Evolutionary conservation across 2,113 vertebrate species (phyloP).

Genomic region (Bujurquina vittata): DNA sequence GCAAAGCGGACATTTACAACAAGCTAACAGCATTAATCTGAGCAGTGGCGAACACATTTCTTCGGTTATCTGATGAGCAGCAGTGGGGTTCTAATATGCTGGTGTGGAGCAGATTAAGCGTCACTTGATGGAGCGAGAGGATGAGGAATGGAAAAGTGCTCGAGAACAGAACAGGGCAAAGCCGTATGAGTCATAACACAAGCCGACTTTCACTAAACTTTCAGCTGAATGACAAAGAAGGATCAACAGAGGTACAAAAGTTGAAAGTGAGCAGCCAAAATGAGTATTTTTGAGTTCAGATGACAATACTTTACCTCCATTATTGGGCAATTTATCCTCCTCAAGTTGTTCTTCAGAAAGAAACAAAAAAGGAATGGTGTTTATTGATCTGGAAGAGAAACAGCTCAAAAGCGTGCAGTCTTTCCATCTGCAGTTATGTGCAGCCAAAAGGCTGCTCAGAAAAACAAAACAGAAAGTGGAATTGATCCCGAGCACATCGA

Average conservation of each 20-base stretch:
- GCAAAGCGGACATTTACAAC: conserved; percentile 13
- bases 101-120: conserved; percentile 46
- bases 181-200: conserved; percentile 67
- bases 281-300: conserved; percentile 41
- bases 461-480: conserved; percentile 35
- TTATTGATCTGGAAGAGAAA: conserved; percentile 67
- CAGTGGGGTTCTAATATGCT: conserved; percentile 33
- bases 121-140: conserved; percentile 39
- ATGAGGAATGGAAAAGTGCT: conserved; percentile 8
- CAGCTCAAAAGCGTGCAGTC: conserved; percentile 33
- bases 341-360: conserved; percentile 83
- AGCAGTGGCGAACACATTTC: conserved; percentile 39
- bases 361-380: conserved; percentile 60
- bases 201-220: conserved; percentile 31
- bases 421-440: conserved; percentile 46
- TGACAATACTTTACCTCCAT: conserved; percentile 82
- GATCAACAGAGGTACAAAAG: neutral
- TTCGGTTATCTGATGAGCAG: conserved; percentile 26
- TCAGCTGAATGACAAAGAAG: conserved; percentile 37
- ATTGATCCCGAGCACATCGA: conserved; percentile 36
- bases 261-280: conserved; percentile 50
- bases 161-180: conserved; percentile 43
- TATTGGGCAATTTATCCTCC: conserved; percentile 83
- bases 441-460: conserved; percentile 20
- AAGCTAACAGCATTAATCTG: conserved; percentile 29